Evolutionary conservation across 2,113 vertebrate genomes (phyloP), one percentile per base, ranked within the genome.

Genomic region (Asarcornis scutulata): DNA sequence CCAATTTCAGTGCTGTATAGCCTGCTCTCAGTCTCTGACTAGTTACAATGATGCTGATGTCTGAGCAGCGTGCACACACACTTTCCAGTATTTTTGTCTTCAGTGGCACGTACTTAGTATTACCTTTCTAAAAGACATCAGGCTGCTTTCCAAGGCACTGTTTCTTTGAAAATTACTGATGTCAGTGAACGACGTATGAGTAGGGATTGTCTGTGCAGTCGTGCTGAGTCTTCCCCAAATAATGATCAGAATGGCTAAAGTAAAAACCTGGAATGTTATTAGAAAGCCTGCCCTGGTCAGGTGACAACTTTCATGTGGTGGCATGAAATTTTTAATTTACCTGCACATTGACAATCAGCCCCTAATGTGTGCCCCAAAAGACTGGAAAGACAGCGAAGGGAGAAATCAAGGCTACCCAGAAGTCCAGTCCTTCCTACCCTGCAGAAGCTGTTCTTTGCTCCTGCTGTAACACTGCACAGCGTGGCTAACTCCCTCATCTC

Each of bases 211-310:
- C 68, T 90, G 73, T 77, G 92, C 50, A 50, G 14, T 7, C 73
- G 27, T 56, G 53, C 17, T 60, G 52, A 75, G 42, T 64, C 21
- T 90, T 60, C 67, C 52, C 88, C 67, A 79, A 88, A 83, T 55
- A 95, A 80, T 29, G 46, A 42, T n/a, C 11, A 71, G 31, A 64
- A 62, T 38, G 48, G 26, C 72, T 88, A 55, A 86, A 69, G 86
- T 69, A n/a, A 83, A 93, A 88, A 73, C 50, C 53, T 73, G 86
- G 32, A 44, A 60, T 92, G 95, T 92, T 89, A 83, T 71, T 83
- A 88, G 87, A 83, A 94, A 56, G 8, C 68, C 88, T 96, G 29
- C 59, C 27, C 63, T 95, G 36, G 11, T 77, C n/a, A 46, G 1
- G 1, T 44, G 27, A 83, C 15, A 94, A 46, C 18, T 46, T 84